Base-by-base conservation (phyloP, 2,113 vertebrate species). In the Morone saxatilis region DNA sequence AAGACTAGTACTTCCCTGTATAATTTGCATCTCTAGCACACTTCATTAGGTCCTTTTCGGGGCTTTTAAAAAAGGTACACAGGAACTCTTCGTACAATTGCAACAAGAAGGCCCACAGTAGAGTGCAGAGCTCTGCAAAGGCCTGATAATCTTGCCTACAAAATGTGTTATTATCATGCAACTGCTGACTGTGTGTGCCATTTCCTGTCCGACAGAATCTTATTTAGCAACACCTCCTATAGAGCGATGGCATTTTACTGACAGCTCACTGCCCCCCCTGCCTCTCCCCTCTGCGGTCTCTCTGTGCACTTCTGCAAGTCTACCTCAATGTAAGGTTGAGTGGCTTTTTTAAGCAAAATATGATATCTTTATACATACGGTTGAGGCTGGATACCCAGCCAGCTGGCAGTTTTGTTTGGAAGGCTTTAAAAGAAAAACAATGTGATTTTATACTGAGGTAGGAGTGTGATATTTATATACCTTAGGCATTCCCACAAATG, bases 181-280 rank as follows among this genome's bases (percentile, higher is more conserved):
- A 70, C 11, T 88, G 81, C 85, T 88, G 79, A 88, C 83, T 78
- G 59, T 48, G 78, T 31, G 20, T 72, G 78, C 38, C 67, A 16
- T 86, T 85, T 81, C 22, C 81, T 70, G 86, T 77, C 78, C 79
- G 62, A 57, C 31, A 74, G 54, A 89, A 71, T 72, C 70, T 47
- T 67, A 79, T 82, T 87, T 76, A 80, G 68, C 10, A 13, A 69
- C 59, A 63, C 62, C 81, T 83, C 74, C 88, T 80, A 80, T 17
- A 53, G 87, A 78, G 88, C 19, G 1, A 25, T 81, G 85, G 71
- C 78, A 85, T 89, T 89, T 90, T 63, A 85, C 78, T 45, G 76
- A 85, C 78, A 86, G 66, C 77, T 87, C 72, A n/a, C 45, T 40
- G 65, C 54, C 43, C 66, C 66, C 22, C 25, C 48, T 31, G 31